Percentiles rank a stretch among this genome's conserved stretches.
phyloP scores from a whole-genome alignment of 2,113 vertebrate genomes.

The Poecile atricapillus region DNA sequence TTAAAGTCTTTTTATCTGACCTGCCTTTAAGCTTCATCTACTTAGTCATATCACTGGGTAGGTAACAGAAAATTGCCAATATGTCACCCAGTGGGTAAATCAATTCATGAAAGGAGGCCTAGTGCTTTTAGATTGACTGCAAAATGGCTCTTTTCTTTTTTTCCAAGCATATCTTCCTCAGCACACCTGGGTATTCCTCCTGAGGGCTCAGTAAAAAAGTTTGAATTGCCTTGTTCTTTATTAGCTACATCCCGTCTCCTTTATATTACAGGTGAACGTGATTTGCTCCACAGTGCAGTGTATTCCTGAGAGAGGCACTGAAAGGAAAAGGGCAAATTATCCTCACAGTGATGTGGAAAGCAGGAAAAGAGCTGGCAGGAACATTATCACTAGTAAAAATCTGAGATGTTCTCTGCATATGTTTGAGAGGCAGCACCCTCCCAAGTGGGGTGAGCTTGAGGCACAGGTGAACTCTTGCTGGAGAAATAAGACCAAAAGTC shows the following conservation, averaged over 20 bases:
- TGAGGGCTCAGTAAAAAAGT: slow-evolving; percentile 69
- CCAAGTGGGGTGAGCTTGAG: accelerated
- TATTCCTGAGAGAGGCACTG: slow-evolving; percentile 59
- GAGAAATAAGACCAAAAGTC: background rate
- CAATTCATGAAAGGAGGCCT: slow-evolving; percentile 64
- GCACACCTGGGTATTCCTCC: slow-evolving; percentile 76
- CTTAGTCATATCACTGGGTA: slow-evolving; percentile 64
- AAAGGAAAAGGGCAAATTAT: slow-evolving; percentile 56
- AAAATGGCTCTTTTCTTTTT: slow-evolving; percentile 66
- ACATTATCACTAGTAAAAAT: background rate
- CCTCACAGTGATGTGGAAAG: slow-evolving; percentile 26
- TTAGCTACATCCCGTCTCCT: slow-evolving; percentile 63
- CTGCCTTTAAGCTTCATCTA: slow-evolving; percentile 71
- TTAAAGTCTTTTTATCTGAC: slow-evolving; percentile 72
- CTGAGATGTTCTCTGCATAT: background rate
- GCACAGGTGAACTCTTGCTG: background rate
- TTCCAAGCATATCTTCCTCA: slow-evolving; percentile 69
- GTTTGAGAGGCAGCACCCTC: background rate
- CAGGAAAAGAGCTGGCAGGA: background rate
- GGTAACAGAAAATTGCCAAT: slow-evolving; percentile 73
- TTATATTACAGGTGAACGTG: slow-evolving; percentile 67
- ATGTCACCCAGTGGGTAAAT: slow-evolving; percentile 75
- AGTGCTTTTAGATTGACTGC: slow-evolving; percentile 52
- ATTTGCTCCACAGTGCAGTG: slow-evolving; percentile 47
- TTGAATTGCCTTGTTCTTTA: slow-evolving; percentile 73